Evolutionary conservation across 2,888 invertebrate species (phyloP).

Genomic region (Cryptophagus acutangulus): DNA sequence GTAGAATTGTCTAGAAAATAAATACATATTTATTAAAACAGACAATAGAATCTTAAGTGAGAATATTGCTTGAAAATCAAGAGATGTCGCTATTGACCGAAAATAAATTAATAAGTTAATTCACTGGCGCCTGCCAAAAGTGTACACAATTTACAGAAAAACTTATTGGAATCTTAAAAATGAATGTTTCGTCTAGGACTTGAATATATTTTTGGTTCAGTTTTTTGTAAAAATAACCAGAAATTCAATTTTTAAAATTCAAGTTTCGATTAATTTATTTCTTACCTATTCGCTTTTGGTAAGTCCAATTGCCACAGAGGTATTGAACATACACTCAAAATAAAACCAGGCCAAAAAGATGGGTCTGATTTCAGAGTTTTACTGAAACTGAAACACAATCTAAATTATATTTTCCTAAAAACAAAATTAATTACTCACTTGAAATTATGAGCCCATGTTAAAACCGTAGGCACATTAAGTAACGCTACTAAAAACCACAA

Average conservation of each 20-base stretch:
- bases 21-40: too few relatives aligned
- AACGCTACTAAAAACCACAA: constrained; percentile 61
- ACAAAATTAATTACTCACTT: constrained; percentile 53
- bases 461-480: constrained; percentile 66
- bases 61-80: too few relatives aligned
- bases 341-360: constrained; percentile 54
- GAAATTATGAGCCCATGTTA: constrained; percentile 78
- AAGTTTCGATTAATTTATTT: neutral
- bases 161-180: too few relatives aligned
- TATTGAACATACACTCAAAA: constrained; percentile 56
- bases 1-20: too few relatives aligned
- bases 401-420: constrained; percentile 4
- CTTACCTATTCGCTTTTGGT: constrained; percentile 62
- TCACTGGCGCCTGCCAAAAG: too few relatives aligned
- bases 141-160: too few relatives aligned
- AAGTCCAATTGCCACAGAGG: constrained; percentile 64
- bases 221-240: too few relatives aligned
- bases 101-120: too few relatives aligned
- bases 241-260: constrained; percentile 33
- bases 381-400: constrained; percentile 49
- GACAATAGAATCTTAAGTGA: too few relatives aligned
- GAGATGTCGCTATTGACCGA: too few relatives aligned
- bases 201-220: too few relatives aligned
- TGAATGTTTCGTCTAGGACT: too few relatives aligned
- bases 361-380: constrained; percentile 59